Evolutionary conservation across 2,797 vertebrate genomes (phyloP).

Genomic region (Pipistrellus kuhlii): DNA sequence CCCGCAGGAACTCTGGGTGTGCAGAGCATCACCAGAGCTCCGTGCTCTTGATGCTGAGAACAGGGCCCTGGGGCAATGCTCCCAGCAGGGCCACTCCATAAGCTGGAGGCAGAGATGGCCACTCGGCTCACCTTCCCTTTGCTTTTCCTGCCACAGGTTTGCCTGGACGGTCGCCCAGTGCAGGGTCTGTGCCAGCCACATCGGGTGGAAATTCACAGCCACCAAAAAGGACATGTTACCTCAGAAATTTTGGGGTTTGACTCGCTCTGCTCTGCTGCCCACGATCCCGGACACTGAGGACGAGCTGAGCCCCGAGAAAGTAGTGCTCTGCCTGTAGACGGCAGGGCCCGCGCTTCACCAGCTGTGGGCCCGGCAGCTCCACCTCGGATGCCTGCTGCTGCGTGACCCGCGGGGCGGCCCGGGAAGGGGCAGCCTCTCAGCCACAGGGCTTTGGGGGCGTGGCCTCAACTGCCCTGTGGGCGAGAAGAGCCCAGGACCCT

Average conservation of each 20-base stretch:
- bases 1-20: too few relatives aligned
- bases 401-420: fast-evolving
- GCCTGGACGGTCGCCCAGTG: constrained; percentile 99
- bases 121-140: background rate
- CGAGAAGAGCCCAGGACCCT: background rate
- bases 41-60: too few relatives aligned
- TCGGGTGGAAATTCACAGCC: constrained; percentile 99
- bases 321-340: constrained; percentile 91
- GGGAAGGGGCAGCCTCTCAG: too few relatives aligned
- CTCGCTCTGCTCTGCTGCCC: constrained; percentile 96
- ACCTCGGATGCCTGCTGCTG: background rate
- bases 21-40: background rate
- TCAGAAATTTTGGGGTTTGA: constrained; percentile 97
- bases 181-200: constrained; percentile 93
- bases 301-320: constrained; percentile 89
- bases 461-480: background rate
- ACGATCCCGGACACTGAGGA: constrained; percentile 93
- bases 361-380: too few relatives aligned
- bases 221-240: constrained; percentile 97
- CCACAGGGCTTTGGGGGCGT: too few relatives aligned
- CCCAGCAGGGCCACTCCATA: too few relatives aligned
- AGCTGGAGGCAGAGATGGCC: background rate
- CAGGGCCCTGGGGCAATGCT: too few relatives aligned
- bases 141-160: constrained; percentile 88
- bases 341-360: too few relatives aligned